Percentiles rank a stretch among this genome's conserved stretches.
Conservation (phyloP, 1,140 invertebrate species). For the Paraescarpia echinospica region DNA sequence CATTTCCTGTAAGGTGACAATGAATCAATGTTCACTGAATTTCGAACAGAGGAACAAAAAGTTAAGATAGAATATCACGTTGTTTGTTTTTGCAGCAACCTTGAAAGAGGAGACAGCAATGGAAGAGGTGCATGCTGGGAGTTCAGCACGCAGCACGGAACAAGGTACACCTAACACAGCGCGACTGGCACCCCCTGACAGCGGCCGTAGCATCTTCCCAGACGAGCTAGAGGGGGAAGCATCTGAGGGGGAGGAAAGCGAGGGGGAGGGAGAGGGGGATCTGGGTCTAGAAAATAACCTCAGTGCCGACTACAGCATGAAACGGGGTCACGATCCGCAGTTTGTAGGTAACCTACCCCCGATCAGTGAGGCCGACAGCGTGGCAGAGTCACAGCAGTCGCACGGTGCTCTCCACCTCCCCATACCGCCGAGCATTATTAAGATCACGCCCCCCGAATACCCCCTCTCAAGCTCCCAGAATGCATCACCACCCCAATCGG, state of each 20-base stretch:
- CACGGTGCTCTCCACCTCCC: background rate
- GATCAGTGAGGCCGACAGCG: background rate
- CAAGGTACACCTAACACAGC: background rate
- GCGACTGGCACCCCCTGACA: background rate
- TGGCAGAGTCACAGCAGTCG: background rate
- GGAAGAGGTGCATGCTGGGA: background rate
- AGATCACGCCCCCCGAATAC: background rate
- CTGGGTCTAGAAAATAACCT: background rate
- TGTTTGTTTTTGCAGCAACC: no score
- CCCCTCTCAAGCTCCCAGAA: background rate
- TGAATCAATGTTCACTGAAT: no score
- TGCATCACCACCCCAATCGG: background rate
- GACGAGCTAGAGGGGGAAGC: background rate
- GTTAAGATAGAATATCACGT: no score
- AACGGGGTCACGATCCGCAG: background rate
- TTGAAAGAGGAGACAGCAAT: background rate
- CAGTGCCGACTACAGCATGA: background rate
- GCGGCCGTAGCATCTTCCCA: background rate
- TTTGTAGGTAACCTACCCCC: background rate
- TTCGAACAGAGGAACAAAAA: no score
- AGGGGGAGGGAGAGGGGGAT: background rate
- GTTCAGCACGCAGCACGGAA: background rate
- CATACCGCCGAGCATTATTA: background rate
- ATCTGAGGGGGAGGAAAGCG: background rate
- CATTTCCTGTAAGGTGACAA: no score